These are phyloP conservation scores for Disparrhopalites patrizii DNA, from an alignment of 2,888 invertebrate genomes.

Conservation along the genomic window DNA sequence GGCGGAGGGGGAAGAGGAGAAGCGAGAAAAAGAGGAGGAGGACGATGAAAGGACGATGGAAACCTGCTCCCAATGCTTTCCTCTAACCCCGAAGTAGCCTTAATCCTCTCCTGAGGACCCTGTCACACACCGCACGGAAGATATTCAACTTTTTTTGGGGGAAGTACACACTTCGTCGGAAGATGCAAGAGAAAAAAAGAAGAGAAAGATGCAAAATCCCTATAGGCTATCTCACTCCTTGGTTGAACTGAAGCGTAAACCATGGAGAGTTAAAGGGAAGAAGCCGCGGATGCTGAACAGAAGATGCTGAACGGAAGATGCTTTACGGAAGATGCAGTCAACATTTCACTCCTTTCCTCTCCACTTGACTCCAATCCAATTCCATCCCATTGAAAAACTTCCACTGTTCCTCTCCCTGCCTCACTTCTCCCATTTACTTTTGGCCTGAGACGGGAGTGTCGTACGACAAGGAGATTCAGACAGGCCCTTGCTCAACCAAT, in stretches of 20 bases:
- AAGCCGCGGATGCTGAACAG: neutral
- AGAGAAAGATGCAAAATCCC: constrained; percentile 24
- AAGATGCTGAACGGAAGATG: constrained; percentile 1
- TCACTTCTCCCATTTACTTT: constrained; percentile 18
- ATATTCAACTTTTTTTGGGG: too few species aligned
- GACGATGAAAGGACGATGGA: neutral
- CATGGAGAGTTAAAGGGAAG: neutral
- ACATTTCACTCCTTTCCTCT: constrained; percentile 25
- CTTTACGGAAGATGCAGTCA: constrained; percentile 22
- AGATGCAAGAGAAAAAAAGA: neutral
- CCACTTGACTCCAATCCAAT: constrained; percentile 31
- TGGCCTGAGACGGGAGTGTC: too few species aligned
- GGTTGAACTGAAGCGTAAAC: constrained; percentile 16
- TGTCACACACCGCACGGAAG: too few species aligned
- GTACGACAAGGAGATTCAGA: too few species aligned
- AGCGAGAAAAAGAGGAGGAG: neutral
- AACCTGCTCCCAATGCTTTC: too few species aligned
- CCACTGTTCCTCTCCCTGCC: neutral
- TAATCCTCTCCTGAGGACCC: constrained; percentile 20
- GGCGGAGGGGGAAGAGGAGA: neutral
- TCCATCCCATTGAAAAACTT: constrained; percentile 24
- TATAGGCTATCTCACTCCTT: constrained; percentile 26
- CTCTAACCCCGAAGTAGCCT: constrained; percentile 7
- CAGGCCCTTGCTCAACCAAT: too few species aligned
- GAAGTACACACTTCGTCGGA: too few species aligned